Base-by-base conservation (phyloP, 2,888 invertebrate genomes). In the Anodontia alba region DNA sequence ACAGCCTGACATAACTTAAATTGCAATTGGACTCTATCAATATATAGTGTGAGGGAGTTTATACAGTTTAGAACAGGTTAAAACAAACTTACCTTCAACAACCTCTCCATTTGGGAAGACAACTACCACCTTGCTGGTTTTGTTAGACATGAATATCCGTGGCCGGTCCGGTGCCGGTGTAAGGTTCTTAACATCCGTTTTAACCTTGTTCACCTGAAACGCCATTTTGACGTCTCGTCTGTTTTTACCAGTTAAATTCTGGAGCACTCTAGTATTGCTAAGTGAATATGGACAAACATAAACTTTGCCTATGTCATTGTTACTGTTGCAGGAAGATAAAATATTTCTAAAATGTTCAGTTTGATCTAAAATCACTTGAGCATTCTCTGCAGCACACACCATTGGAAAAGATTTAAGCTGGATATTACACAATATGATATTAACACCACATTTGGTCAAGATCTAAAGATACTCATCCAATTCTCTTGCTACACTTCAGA, bases 41-140 rank as follows among this genome's bases (percentile, higher is more conserved):
- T n/a, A n/a, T n/a, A n/a, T n/a, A n/a, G n/a, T n/a, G n/a, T n/a
- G n/a, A n/a, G n/a, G n/a, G n/a, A n/a, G n/a, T n/a, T n/a, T n/a
- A n/a, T n/a, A n/a, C n/a, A n/a, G n/a, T n/a, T n/a, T n/a, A n/a
- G n/a, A n/a, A n/a, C n/a, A n/a, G n/a, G n/a, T n/a, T n/a, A n/a
- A n/a, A n/a, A n/a, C n/a, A 38, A 5, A 83, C 91, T 84, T 90
- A 92, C 92, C 92, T 91, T 92, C 91, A 46, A 92, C 92, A 8
- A 92, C 88, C 78, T 92, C 92, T 73, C 92, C 92, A 78, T 91
- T 92, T 12, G 92, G 92, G 80, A 92, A 92, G n/a, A 92, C 90
- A 20, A 92, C 90, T 1, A 92, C 91, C 62, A 92, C 91, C 71
- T 91, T 92, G 81, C 91, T 90, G 36, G 91, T 90, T 66, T 91